Evolutionary conservation across 2,888 invertebrate genomes (phyloP).

Genomic region (Cenopis cana): DNA sequence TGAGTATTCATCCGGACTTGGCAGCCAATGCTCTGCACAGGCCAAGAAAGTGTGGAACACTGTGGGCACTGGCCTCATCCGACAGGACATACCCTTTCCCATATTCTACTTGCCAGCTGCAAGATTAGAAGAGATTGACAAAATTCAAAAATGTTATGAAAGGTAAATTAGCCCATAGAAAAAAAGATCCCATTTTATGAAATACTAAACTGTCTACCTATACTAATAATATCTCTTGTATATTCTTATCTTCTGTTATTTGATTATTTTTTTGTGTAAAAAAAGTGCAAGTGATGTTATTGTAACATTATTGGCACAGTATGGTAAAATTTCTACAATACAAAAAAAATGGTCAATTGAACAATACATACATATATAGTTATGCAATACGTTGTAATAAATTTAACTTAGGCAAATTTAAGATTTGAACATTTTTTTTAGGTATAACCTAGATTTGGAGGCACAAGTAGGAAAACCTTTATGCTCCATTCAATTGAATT

Average conservation of each 20-base stretch:
- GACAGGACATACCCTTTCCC: conserved; percentile 94
- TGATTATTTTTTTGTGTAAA: no score
- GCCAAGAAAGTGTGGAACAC: conserved; percentile 93
- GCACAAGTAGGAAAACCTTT: conserved; percentile 89
- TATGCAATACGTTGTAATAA: no score
- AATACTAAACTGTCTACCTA: no score
- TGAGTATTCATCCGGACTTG: conserved; percentile 84
- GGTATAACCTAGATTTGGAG: conserved; percentile 88
- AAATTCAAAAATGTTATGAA: conserved; percentile 86
- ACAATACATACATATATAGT: neutral
- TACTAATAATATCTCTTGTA: no score
- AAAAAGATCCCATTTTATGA: no score
- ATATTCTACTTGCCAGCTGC: conserved; percentile 89
- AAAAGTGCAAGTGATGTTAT: neutral
- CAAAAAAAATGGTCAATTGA: neutral
- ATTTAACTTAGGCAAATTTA: neutral
- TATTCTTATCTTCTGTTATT: no score
- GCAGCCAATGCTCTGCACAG: conserved; percentile 78
- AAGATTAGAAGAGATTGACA: conserved; percentile 82
- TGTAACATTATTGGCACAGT: neutral
- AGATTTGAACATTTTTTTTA: conserved; percentile 55
- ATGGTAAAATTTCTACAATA: neutral
- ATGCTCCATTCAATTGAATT: conserved; percentile 94
- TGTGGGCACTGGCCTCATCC: conserved; percentile 89
- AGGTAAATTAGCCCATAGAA: conserved; percentile 59